Percentiles rank a stretch among this genome's conserved stretches.
These are phyloP conservation scores for Chrysopa pallens DNA, from an alignment of 1,140 invertebrate genomes.

Conservation along the genomic window DNA sequence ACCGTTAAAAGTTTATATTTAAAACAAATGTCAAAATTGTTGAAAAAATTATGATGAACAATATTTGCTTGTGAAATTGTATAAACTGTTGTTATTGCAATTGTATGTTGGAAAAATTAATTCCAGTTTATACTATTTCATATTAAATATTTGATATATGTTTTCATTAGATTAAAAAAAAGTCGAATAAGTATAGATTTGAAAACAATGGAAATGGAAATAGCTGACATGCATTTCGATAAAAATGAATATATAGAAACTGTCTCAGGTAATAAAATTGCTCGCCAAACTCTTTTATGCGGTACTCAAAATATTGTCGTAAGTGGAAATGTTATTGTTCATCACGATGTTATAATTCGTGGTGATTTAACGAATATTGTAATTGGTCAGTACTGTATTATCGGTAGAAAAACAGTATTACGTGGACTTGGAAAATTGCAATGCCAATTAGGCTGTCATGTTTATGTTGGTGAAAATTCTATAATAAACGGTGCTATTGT, in stretches of 20 bases:
- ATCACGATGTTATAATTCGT: conserved; percentile 88
- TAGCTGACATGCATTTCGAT: conserved; percentile 72
- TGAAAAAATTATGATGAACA: too few relatives aligned
- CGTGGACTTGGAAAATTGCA: conserved; percentile 93
- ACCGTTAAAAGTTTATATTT: too few relatives aligned
- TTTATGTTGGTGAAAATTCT: conserved; percentile 89
- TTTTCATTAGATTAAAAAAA: too few relatives aligned
- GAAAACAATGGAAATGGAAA: conserved; percentile 43
- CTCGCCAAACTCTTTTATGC: conserved; percentile 84
- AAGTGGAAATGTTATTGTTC: conserved; percentile 96
- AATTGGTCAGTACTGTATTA: conserved; percentile 90
- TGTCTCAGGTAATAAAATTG: conserved; percentile 93
- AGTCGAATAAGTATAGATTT: too few relatives aligned
- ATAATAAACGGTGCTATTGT: conserved; percentile 89
- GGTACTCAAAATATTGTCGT: conserved; percentile 97
- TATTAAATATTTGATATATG: too few relatives aligned
- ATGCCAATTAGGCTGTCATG: conserved; percentile 91
- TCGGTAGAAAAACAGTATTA: conserved; percentile 84
- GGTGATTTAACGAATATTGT: conserved; percentile 93
- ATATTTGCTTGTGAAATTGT: too few relatives aligned
- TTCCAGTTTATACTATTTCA: too few relatives aligned
- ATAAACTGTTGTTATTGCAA: too few relatives aligned
- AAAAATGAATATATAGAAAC: conserved; percentile 95
- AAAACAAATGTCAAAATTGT: too few relatives aligned
- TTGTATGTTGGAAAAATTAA: too few relatives aligned